phyloP scores from a whole-genome alignment of 1,140 invertebrate species.

The Dendrolimus kikuchii region DNA sequence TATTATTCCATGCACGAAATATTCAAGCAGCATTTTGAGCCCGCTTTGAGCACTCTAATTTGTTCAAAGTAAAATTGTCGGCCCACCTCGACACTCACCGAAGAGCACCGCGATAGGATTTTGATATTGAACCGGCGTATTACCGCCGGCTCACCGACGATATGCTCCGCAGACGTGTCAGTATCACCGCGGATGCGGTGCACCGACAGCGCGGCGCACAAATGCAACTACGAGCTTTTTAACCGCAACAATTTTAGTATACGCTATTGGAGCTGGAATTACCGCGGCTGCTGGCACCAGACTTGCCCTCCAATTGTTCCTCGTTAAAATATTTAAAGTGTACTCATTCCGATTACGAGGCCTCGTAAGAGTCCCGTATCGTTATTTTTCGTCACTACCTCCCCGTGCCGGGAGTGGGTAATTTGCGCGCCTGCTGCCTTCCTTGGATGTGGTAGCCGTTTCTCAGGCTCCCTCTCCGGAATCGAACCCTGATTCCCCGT shows the following conservation, averaged over 20 bases:
- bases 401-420: constrained; percentile 92
- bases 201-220: constrained; percentile 77
- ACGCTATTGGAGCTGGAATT: constrained; percentile 93
- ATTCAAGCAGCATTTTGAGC: constrained; percentile 79
- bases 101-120: constrained; percentile 75
- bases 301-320: constrained; percentile 93
- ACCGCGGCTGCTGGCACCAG: constrained; percentile 92
- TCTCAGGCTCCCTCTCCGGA: constrained; percentile 89
- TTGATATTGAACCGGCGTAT: constrained; percentile 58
- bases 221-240: constrained; percentile 84
- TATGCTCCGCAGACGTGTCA: constrained; percentile 64
- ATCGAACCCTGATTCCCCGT: constrained; percentile 80
- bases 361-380: constrained; percentile 84
- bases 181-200: constrained; percentile 72
- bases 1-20: constrained; percentile 86
- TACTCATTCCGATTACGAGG: constrained; percentile 91
- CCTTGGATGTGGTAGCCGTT: constrained; percentile 94
- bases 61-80: constrained; percentile 85
- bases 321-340: constrained; percentile 92
- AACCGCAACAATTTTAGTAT: constrained; percentile 90
- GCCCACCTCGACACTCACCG: constrained; percentile 76
- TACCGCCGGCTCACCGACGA: constrained; percentile 56
- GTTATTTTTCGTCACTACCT: too few species aligned
- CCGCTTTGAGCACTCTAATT: constrained; percentile 89
- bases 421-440: constrained; percentile 92